A percentile compares a stretch with the other conserved stretches of the same genome.
Evolutionary conservation across 2,888 invertebrate species (phyloP).

Genomic region (Coelogynopora nodosa): DNA sequence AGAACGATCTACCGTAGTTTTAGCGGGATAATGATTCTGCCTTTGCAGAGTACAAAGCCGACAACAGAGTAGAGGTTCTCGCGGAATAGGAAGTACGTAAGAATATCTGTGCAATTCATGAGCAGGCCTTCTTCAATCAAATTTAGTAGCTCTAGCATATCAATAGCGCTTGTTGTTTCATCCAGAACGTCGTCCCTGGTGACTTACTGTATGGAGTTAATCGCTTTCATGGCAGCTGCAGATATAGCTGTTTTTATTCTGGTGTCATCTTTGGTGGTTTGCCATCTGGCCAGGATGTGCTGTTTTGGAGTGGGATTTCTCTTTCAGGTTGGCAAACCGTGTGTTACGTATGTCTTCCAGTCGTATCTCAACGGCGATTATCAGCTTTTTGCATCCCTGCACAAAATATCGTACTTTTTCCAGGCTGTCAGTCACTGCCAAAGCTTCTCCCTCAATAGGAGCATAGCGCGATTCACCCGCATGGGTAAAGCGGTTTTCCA

Average conservation of each 20-base stretch:
- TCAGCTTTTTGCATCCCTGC: background rate
- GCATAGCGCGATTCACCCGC: background rate
- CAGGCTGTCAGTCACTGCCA: background rate
- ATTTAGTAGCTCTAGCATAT: background rate
- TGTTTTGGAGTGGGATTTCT: no score
- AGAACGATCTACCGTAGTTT: background rate
- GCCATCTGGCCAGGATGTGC: background rate
- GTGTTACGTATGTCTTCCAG: background rate
- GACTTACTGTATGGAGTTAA: no score
- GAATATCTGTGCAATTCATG: background rate
- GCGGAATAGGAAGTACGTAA: background rate
- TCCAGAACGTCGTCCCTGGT: background rate
- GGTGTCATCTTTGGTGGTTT: background rate
- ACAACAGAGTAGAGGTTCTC: background rate
- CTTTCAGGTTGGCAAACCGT: background rate
- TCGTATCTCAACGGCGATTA: background rate
- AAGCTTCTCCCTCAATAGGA: background rate
- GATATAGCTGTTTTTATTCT: no score
- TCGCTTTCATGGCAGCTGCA: no score
- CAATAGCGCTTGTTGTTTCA: background rate
- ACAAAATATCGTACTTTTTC: background rate
- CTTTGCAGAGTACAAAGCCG: background rate
- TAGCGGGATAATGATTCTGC: background rate
- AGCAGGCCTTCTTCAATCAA: background rate
- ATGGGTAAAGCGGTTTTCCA: background rate